A percentile compares a stretch with the other conserved stretches of the same genome.
These are phyloP conservation scores for Neosilurus mollespiculum DNA, from an alignment of 2,797 vertebrate genomes.

Conservation along the genomic window DNA sequence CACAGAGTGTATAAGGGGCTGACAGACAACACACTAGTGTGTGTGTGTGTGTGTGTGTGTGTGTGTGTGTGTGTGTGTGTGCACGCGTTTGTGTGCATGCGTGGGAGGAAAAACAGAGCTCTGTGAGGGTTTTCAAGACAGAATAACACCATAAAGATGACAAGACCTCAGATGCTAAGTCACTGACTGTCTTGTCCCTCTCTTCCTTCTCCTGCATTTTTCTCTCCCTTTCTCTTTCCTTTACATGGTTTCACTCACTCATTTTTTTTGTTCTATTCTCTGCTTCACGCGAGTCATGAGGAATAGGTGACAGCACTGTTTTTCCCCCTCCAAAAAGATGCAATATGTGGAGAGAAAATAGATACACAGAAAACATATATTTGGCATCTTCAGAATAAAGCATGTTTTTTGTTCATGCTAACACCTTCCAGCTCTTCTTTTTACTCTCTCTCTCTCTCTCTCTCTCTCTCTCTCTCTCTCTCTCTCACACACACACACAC, in stretches of 20 bases:
- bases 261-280: slow-evolving; percentile 35
- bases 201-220: slow-evolving; percentile 46
- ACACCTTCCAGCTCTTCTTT: slow-evolving; percentile 31
- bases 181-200: slow-evolving; percentile 54
- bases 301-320: slow-evolving; percentile 36
- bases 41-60: slow-evolving; percentile 34
- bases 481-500: slow-evolving; percentile 21
- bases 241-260: slow-evolving; percentile 50
- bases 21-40: slow-evolving; percentile 32
- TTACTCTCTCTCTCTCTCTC: slow-evolving; percentile 26
- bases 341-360: slow-evolving; percentile 25
- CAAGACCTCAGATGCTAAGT: slow-evolving; percentile 49
- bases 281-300: slow-evolving; percentile 31
- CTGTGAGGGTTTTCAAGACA: slow-evolving; percentile 46
- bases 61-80: slow-evolving; percentile 5
- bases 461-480: slow-evolving; percentile 56
- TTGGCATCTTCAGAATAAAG: slow-evolving; percentile 51
- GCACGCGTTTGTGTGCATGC: background rate
- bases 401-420: slow-evolving; percentile 42
- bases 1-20: slow-evolving; percentile 39
- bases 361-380: slow-evolving; percentile 55
- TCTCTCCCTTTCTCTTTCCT: slow-evolving; percentile 53
- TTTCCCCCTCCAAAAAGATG: background rate
- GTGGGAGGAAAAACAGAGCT: slow-evolving; percentile 35
- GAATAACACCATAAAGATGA: slow-evolving; percentile 49